Evolutionary conservation across 2,888 invertebrate species (phyloP), one percentile per base, ranked within the genome.

Genomic region (Mystacides longicornis): DNA sequence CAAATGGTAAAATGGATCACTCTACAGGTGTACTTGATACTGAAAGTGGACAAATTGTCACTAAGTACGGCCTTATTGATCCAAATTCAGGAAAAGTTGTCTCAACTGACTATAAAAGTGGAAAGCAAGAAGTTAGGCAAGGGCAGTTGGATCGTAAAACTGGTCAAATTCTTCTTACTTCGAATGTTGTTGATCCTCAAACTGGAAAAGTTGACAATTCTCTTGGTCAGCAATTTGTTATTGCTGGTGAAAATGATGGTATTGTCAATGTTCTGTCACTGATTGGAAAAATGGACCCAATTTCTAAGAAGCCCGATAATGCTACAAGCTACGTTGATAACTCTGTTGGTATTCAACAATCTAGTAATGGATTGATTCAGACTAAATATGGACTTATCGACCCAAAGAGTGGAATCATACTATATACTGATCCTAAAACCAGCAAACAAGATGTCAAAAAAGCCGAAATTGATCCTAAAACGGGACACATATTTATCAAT

Each of bases 131-230:
- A 63, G 72, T 80, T 2, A 79, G 80, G 67, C 81, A 83, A 67
- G 86, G 86, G 1, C 81, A 83, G 64, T 75, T 86, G n/a, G 86
- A 86, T 64, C 77, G 80, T n/a, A 79, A 81, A 64, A 86, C 86
- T 7, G 84, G 85, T 16, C 84, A 85, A 63, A 71, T 86, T 53
- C 75, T 82, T 20, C 73, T 86, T 9, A 77, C 81, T 2, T 80
- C 80, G 11, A 83, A 81, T 20, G 81, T 85, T 2, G 65, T 77
- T 2, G 83, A 86, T 68, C 84, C 84, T 0, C 78, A 78, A 63
- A 83, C 84, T 1, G 85, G 85, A 1, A 83, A 84, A 66, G 69
- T 80, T 1, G 85, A 86, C 67, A 78, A 82, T 14, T 78, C 78
- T 1, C 71, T 85, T 47, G 86, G 85, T 14, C 86, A 86, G 67